Evolutionary conservation across 2,888 invertebrate species (phyloP), one percentile per base, ranked within the genome.

Genomic region (Pandemis corylana): DNA sequence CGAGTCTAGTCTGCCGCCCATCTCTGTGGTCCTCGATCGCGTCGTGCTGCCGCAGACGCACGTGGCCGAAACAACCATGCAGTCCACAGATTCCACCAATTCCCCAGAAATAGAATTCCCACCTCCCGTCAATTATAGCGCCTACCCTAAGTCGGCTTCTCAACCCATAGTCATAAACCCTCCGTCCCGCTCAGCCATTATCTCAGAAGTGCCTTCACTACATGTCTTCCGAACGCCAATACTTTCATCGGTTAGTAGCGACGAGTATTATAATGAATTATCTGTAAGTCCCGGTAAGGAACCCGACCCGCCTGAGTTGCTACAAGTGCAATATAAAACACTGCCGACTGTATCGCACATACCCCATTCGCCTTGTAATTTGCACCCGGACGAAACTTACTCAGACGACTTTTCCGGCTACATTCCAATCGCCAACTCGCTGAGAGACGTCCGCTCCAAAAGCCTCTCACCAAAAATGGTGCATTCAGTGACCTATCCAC

Each of bases 61-160:
- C 65, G 89, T 89, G 81, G 90, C 93, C 67, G 94, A 93, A 87
- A 93, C 93, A 85, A 91, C 93, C 86, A 89, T 94, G 85, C 93
- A 92, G 89, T 93, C 92, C 78, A 87, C 91, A 66, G 88, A 87
- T 78, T 88, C 92, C 28, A 92, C 93, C 70, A 90, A 89, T 77
- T 92, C 93, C 59, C 90, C 91, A 46, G 94, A 93, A 77, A 80
- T 85, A 49, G 94, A 94, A 83, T 77, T 84, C 64, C 95, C 95
- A 66, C 95, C 95, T 53, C 88, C 92, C 28, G 84, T 95, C 15
- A 95, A 95, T 84, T 95, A 93, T 77, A 84, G 86, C 44, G 94
- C 95, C 7, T 88, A 85, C 85, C 91, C 95, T 78, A 76, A 81
- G 74, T 77, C 84, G 71, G 78, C 82, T 49, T 76, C 85, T 62